Evolutionary conservation across 2,113 vertebrate species (phyloP).

Genomic region (Mola mola): DNA sequence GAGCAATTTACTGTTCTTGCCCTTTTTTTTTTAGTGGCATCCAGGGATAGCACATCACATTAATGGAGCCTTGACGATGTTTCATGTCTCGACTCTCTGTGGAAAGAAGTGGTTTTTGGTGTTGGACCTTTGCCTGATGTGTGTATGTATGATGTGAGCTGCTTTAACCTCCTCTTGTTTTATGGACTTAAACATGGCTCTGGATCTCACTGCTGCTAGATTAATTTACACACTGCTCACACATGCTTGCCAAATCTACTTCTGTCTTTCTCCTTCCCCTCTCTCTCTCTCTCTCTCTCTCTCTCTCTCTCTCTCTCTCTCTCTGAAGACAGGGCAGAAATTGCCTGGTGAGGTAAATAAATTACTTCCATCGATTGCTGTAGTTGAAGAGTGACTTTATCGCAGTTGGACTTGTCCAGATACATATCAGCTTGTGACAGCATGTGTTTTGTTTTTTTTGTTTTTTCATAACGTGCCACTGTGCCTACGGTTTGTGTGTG

Average conservation of each 20-base stretch:
- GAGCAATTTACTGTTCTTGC: constrained; percentile 60
- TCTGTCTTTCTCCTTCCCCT: constrained; percentile 26
- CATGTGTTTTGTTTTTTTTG: constrained; percentile 56
- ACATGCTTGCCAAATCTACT: constrained; percentile 74
- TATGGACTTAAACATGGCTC: constrained; percentile 81
- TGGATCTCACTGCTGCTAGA: constrained; percentile 76
- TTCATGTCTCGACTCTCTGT: constrained; percentile 59
- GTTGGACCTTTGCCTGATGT: constrained; percentile 71
- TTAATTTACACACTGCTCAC: constrained; percentile 81
- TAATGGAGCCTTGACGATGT: constrained; percentile 74
- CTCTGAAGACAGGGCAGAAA: constrained; percentile 77
- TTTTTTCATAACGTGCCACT: constrained; percentile 61
- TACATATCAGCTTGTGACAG: constrained; percentile 76
- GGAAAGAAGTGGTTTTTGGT: constrained; percentile 71
- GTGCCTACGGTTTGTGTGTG: constrained; percentile 20
- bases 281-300: constrained; percentile 23
- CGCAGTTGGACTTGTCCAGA: constrained; percentile 81
- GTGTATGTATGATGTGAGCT: constrained; percentile 72
- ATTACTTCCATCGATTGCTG: constrained; percentile 85
- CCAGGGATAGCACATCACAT: constrained; percentile 69
- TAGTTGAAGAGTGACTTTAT: constrained; percentile 84
- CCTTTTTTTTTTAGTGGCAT: constrained; percentile 63
- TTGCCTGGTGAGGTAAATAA: constrained; percentile 83
- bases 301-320: constrained; percentile 19
- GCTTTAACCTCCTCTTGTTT: constrained; percentile 81